Base-by-base conservation (phyloP, 2,797 vertebrate genomes). In the Paramormyrops hopkinsi region DNA sequence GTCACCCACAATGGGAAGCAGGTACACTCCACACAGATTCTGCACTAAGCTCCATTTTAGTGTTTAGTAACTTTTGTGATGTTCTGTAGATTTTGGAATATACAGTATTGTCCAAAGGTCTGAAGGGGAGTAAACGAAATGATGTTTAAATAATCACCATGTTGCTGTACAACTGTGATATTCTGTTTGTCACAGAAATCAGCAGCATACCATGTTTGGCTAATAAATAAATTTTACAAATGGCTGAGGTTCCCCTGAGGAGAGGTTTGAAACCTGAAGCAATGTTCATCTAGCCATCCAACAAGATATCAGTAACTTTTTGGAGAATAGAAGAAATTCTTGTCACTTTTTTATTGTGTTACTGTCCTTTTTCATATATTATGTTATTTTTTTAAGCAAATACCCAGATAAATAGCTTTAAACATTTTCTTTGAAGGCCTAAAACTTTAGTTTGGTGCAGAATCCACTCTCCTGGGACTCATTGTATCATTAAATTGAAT, bases 1-100 rank as follows among this genome's bases (percentile, higher is more conserved):
- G 98, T 99, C 92, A 99, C 98, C 46, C 98, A 99, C 96, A 99
- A 99, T 0, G 98, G 98, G 90, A 99, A 98, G 92, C 98, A 99
- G 98, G 98, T 96, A 90, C 33, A 44, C 11, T 41, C 11, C 48
- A 22, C 50, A 54, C 4, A 86, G 48, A 29, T n/a, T 86, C 50
- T 53, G 25, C 29, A 37, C 19, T 50, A 11, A 22, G 50, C 46
- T 0, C 12, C 84, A 17, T 37, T 53, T 48, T 56, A 65, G 62
- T 65, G 62, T 76, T 41, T 33, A 12, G 41, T 29, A 29, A 29
- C 29, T 76, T 14, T 29, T 14, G 9, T 37, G 29, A 76, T 41
- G 29, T 37, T 37, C 14, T 33, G 69, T 41, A 76, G 9, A 41
- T 76, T 76, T 76, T 76, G 5, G 8, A 76, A 17, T 14, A 76